Evolutionary conservation across 1,140 invertebrate species (phyloP).

Genomic region (Drosophila pachea): DNA sequence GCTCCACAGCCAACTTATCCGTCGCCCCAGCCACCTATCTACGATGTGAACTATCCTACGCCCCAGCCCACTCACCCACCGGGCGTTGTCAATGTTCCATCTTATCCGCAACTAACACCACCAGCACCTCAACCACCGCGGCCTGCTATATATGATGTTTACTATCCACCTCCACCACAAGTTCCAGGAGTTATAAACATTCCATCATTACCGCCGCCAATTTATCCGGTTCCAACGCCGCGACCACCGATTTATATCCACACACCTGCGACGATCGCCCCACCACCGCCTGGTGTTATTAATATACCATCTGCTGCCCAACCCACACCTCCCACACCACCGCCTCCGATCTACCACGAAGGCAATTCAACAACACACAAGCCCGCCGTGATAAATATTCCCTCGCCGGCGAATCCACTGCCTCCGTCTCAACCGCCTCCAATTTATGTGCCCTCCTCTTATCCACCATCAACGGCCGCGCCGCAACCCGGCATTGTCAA

Average conservation of each 20-base stretch:
- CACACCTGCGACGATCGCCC: not conserved
- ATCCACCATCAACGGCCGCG: not conserved
- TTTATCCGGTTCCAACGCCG: constrained; percentile 19
- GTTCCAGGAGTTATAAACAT: constrained; percentile 47
- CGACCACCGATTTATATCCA: constrained; percentile 21
- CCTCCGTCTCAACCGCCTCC: constrained; percentile 5
- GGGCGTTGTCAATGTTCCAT: constrained; percentile 41
- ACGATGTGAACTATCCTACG: too few species aligned
- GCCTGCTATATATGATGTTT: constrained; percentile 41
- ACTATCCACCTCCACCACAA: constrained; percentile 49
- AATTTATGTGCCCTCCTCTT: constrained; percentile 22
- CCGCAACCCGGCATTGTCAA: constrained; percentile 77
- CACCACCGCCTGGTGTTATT: constrained; percentile 9
- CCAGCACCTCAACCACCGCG: constrained; percentile 13
- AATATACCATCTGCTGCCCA: constrained; percentile 31
- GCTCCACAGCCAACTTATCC: too few species aligned
- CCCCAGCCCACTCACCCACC: constrained; percentile 12
- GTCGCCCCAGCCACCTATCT: too few species aligned
- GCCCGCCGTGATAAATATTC: constrained; percentile 26
- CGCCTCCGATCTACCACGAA: constrained; percentile 4
- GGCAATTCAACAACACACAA: not conserved
- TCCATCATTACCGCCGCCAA: constrained; percentile 32
- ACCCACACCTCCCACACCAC: constrained; percentile 10
- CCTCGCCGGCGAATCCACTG: not conserved
- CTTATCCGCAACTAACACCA: constrained; percentile 14